A percentile compares a stretch with the other conserved stretches of the same genome.
These are phyloP conservation scores for Brachyistius frenatus DNA, from an alignment of 2,113 vertebrate genomes.

Conservation along the genomic window DNA sequence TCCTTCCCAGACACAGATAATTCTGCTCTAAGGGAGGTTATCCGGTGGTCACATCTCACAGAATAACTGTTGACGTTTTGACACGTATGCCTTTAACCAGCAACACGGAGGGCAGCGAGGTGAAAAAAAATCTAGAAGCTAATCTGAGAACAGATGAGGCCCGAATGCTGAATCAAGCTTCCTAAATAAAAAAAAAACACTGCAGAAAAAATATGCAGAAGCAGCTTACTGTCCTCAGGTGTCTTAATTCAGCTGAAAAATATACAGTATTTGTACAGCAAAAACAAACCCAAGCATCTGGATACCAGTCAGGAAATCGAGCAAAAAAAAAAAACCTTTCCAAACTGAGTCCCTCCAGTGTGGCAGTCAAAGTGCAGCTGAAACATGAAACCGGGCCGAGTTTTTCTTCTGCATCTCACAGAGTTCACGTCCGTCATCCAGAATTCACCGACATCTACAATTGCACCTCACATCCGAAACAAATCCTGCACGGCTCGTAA, in stretches of 20 bases:
- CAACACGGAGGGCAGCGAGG: neutral
- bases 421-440: neutral
- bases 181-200: neutral
- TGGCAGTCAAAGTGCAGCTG: neutral
- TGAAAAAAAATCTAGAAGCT: neutral
- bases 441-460: neutral
- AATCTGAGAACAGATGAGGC: constrained; percentile 22
- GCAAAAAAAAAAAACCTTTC: too few species aligned
- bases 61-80: neutral
- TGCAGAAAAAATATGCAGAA: neutral
- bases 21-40: constrained; percentile 14
- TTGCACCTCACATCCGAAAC: neutral
- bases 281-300: too few species aligned
- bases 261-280: too few species aligned
- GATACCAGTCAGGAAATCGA: too few species aligned
- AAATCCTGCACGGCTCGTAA: constrained; percentile 36
- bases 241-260: too few species aligned
- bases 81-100: constrained; percentile 1
- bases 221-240: too few species aligned
- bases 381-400: neutral
- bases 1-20: neutral
- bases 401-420: too few species aligned
- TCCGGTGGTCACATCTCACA: constrained; percentile 11
- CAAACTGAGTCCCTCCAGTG: too few species aligned
- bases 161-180: neutral